Percentiles rank a stretch among this genome's conserved stretches.
These are phyloP conservation scores for Eulimnadia texana DNA, from an alignment of 1,140 invertebrate species.

Conservation along the genomic window DNA sequence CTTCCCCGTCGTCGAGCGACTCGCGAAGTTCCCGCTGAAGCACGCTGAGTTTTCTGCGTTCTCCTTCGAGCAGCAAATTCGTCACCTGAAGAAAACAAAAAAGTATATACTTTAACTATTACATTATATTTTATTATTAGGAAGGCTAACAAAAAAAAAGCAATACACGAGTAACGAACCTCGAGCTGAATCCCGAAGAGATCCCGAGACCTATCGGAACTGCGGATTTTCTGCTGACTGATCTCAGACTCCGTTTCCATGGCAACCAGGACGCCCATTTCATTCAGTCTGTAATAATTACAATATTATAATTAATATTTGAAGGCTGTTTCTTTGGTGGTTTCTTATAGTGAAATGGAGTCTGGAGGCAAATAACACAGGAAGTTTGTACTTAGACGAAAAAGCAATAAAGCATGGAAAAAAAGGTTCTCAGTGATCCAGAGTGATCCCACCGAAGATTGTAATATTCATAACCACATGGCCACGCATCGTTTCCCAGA, in stretches of 20 bases:
- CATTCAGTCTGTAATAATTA: too few species aligned
- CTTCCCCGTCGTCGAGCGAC: conserved; percentile 34
- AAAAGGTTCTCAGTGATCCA: too few species aligned
- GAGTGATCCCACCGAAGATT: too few species aligned
- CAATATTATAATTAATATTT: too few species aligned
- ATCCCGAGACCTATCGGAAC: conserved; percentile 36
- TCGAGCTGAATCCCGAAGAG: conserved; percentile 46
- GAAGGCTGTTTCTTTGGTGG: too few species aligned
- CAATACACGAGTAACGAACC: conserved; percentile 28
- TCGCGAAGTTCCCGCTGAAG: conserved; percentile 47
- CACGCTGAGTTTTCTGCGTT: conserved; percentile 45
- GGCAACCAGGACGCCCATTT: not conserved
- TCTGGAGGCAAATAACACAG: too few species aligned
- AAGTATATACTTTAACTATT: not conserved
- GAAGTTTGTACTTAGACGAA: too few species aligned
- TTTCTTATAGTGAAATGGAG: too few species aligned
- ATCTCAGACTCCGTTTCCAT: not conserved
- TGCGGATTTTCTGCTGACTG: conserved; percentile 22
- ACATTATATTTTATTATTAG: not conserved
- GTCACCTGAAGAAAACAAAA: conserved; percentile 38
- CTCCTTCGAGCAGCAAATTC: conserved; percentile 47
- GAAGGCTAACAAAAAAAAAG: not conserved
- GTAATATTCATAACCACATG: too few species aligned
- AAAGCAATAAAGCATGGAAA: too few species aligned
- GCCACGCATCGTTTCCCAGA: too few species aligned